phyloP scores from a whole-genome alignment of 1,140 invertebrate species.

The Charaxes varanes region DNA sequence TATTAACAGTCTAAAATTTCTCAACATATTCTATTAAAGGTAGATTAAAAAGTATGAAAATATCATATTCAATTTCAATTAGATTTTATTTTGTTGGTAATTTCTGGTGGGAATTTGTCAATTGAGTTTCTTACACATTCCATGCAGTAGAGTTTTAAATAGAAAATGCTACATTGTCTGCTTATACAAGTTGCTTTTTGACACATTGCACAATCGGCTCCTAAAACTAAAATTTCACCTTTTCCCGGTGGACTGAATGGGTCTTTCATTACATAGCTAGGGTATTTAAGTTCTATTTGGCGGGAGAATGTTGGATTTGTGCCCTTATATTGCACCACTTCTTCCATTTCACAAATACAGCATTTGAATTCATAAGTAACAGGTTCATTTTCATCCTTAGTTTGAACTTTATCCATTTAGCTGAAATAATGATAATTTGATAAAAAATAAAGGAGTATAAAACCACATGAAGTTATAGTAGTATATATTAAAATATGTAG shows the following conservation, averaged over 20 bases:
- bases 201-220: constrained; percentile 83
- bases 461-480: no score
- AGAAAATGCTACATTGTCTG: constrained; percentile 86
- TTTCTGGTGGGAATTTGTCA: constrained; percentile 78
- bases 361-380: constrained; percentile 77
- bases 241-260: constrained; percentile 82
- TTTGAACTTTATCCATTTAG: constrained; percentile 33
- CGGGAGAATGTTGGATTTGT: constrained; percentile 80
- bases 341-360: constrained; percentile 76
- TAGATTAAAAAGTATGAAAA: no score
- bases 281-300: constrained; percentile 78
- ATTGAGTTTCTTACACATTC: constrained; percentile 78
- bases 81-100: constrained; percentile 42
- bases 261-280: constrained; percentile 88
- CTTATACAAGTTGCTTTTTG: constrained; percentile 81
- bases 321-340: constrained; percentile 84
- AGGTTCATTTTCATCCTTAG: constrained; percentile 33
- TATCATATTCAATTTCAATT: no score
- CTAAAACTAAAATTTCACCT: constrained; percentile 81
- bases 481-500: no score
- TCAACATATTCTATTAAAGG: no score
- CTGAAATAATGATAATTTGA: constrained; percentile 38
- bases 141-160: constrained; percentile 82
- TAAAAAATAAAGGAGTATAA: no score
- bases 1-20: no score